Evolutionary conservation across 2,113 vertebrate species (phyloP).

Genomic region (Notarius lentiginosus): DNA sequence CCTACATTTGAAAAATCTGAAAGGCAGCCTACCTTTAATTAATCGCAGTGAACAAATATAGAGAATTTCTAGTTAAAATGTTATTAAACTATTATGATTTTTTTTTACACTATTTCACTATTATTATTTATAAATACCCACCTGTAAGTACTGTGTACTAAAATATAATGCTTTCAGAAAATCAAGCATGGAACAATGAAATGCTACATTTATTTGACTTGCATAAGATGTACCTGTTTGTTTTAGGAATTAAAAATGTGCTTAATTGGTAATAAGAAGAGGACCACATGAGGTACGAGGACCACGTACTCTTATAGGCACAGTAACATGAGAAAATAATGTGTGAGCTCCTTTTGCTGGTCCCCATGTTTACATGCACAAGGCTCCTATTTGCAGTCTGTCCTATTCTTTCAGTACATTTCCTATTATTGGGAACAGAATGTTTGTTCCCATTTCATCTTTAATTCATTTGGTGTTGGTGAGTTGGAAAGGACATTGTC

Average conservation of each 20-base stretch:
- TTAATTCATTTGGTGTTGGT: background rate
- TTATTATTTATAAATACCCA: conserved; percentile 31
- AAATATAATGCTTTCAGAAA: conserved; percentile 25
- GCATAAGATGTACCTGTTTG: background rate
- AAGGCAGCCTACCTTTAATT: too few relatives aligned
- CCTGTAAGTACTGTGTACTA: conserved; percentile 56
- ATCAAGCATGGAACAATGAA: background rate
- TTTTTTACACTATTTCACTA: background rate
- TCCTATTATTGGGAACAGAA: background rate
- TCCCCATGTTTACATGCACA: background rate
- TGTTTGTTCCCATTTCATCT: background rate
- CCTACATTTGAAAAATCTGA: too few relatives aligned
- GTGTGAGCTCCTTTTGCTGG: background rate
- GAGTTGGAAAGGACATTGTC: background rate
- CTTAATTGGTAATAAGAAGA: background rate
- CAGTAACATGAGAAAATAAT: background rate
- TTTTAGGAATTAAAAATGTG: background rate
- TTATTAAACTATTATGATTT: background rate
- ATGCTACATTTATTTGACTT: background rate
- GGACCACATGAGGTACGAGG: background rate
- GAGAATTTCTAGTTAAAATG: background rate
- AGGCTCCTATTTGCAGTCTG: background rate
- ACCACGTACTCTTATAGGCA: background rate
- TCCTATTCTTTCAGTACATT: background rate
- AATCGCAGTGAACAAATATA: background rate